phyloP scores from a whole-genome alignment of 2,797 vertebrate genomes.

The Ciconia nigra region DNA sequence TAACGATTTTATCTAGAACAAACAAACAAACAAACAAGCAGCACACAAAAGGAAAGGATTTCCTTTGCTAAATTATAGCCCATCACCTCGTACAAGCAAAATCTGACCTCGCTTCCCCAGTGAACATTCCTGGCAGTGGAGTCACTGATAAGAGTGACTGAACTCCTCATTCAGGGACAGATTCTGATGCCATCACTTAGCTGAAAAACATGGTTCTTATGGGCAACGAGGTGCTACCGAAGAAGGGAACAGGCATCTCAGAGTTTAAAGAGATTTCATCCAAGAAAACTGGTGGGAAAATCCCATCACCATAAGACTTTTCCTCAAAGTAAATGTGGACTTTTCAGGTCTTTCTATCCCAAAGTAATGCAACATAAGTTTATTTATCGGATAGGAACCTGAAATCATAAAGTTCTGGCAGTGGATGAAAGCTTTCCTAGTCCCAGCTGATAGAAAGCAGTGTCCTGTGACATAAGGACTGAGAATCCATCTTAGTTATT shows the following conservation, averaged over 20 bases:
- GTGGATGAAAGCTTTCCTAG: not conserved
- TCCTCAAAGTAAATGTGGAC: not conserved
- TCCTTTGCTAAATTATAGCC: not conserved
- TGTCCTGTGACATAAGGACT: not conserved
- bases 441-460: not conserved
- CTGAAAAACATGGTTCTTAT: not conserved
- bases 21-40: not conserved
- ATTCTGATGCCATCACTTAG: not conserved
- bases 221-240: not conserved
- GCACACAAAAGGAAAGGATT: not conserved
- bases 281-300: not conserved
- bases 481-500: not conserved
- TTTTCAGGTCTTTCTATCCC: not conserved
- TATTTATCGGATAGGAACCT: not conserved
- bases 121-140: not conserved
- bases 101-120: not conserved
- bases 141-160: not conserved
- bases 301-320: not conserved
- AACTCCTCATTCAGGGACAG: not conserved
- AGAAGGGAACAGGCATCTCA: not conserved
- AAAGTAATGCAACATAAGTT: not conserved
- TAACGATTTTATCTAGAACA: not conserved
- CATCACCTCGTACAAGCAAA: not conserved
- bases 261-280: not conserved
- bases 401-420: not conserved